Percentiles rank a stretch among this genome's conserved stretches.
Conservation (phyloP, 2,797 vertebrate species). For the Macropus fuliginosus region DNA sequence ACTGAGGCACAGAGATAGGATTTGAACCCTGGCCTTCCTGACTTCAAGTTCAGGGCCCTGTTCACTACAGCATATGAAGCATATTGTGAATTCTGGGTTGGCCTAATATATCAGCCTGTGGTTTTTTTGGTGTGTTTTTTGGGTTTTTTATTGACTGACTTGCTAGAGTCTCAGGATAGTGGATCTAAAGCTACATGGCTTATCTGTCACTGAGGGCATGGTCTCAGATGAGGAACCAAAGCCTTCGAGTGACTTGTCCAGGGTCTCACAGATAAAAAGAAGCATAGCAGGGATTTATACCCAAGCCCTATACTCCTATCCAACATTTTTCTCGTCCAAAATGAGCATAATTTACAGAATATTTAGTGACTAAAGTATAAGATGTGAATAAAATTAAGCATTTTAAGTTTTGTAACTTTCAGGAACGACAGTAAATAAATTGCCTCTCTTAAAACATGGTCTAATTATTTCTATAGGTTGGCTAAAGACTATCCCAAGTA, state of each 20-base stretch:
- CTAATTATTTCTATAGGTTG: neutral
- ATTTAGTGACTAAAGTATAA: too few species aligned
- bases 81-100: neutral
- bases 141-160: neutral
- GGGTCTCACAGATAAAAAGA: too few species aligned
- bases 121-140: too few species aligned
- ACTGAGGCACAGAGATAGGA: neutral
- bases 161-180: neutral
- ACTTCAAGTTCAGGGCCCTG: neutral
- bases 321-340: too few species aligned
- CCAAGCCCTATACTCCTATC: too few species aligned
- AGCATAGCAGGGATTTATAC: too few species aligned
- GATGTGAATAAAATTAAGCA: too few species aligned
- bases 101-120: neutral
- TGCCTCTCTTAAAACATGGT: neutral
- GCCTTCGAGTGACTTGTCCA: too few species aligned
- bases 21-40: neutral
- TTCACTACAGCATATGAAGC: neutral
- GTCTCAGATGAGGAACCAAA: too few species aligned
- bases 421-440: neutral
- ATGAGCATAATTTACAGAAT: too few species aligned
- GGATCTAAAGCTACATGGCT: neutral
- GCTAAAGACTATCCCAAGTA: neutral
- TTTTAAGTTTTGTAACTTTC: neutral
- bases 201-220: too few species aligned